These are phyloP conservation scores for Aviceda subcristata DNA, from an alignment of 2,113 vertebrate genomes.

Conservation along the genomic window DNA sequence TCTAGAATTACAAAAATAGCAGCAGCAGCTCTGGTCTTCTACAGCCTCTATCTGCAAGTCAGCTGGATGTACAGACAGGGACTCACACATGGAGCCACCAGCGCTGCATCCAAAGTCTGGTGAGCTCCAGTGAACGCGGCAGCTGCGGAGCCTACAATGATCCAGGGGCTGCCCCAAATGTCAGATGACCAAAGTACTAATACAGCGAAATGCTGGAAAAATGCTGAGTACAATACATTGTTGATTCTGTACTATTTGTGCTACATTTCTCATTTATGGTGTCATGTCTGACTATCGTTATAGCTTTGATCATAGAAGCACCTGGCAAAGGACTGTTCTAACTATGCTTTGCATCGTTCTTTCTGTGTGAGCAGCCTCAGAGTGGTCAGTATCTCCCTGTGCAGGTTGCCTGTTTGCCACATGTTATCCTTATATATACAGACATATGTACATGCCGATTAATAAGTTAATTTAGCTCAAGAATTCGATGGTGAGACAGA, in stretches of 20 bases:
- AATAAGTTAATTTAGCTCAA: slow-evolving; percentile 33
- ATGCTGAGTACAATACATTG: not conserved
- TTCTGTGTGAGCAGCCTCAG: not conserved
- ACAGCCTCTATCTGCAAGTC: not conserved
- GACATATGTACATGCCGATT: not conserved
- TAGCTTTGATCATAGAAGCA: not conserved
- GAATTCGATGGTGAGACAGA: slow-evolving; percentile 22
- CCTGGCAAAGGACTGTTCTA: not conserved
- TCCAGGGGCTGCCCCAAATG: not conserved
- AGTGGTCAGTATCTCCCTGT: not conserved
- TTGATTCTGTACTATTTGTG: not conserved
- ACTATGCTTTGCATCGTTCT: not conserved
- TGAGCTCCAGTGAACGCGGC: not conserved
- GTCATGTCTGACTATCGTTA: slow-evolving; percentile 2
- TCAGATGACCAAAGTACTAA: not conserved
- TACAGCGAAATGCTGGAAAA: slow-evolving; percentile 4
- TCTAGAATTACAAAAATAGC: not conserved
- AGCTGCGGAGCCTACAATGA: not conserved
- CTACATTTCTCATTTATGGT: slow-evolving; percentile 41
- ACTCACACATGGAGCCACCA: not conserved
- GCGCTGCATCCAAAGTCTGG: not conserved
- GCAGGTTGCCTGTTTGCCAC: slow-evolving; percentile 32
- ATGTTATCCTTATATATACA: not conserved
- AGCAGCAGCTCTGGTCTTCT: not conserved
- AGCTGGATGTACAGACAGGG: not conserved